These are phyloP conservation scores for Tupaia tana DNA, from an alignment of 2,113 vertebrate species.

Conservation along the genomic window DNA sequence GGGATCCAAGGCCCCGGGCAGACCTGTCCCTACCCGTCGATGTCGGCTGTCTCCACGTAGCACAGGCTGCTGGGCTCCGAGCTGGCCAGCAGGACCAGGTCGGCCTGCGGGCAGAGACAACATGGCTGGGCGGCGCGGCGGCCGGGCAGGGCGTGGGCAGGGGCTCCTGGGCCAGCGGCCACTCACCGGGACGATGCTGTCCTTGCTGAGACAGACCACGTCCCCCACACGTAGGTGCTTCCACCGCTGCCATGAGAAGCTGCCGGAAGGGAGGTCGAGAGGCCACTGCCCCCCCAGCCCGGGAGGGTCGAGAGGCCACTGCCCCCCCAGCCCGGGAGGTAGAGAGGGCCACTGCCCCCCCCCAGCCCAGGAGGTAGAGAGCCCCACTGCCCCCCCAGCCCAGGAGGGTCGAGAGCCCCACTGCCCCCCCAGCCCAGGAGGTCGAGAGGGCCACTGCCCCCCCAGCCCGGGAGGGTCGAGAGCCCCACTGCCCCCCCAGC, in stretches of 20 bases:
- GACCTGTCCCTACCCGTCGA: constrained; percentile 90
- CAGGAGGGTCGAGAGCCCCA: too few relatives aligned
- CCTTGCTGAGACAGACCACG: constrained; percentile 90
- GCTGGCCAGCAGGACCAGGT: constrained; percentile 93
- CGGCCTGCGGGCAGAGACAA: constrained; percentile 82
- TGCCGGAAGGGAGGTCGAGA: constrained; percentile 61
- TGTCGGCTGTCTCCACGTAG: constrained; percentile 95
- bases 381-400: too few relatives aligned
- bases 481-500: too few relatives aligned
- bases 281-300: too few relatives aligned
- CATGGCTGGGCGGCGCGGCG: neutral
- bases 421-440: too few relatives aligned
- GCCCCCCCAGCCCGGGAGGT: too few relatives aligned
- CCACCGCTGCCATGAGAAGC: constrained; percentile 90
- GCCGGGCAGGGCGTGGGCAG: rapidly evolving
- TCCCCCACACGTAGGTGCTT: constrained; percentile 91
- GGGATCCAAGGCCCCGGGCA: rapidly evolving
- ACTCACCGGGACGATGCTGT: constrained; percentile 93
- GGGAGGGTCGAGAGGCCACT: too few relatives aligned
- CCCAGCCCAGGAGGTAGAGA: too few relatives aligned
- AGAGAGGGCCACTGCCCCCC: too few relatives aligned
- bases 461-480: too few relatives aligned
- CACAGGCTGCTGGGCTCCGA: constrained; percentile 96
- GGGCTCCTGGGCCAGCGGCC: neutral
- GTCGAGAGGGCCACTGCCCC: too few relatives aligned